Base-by-base conservation (phyloP, 30 jellyfish, hydroid and myxozoan species). In the Hydractinia echinata region DNA sequence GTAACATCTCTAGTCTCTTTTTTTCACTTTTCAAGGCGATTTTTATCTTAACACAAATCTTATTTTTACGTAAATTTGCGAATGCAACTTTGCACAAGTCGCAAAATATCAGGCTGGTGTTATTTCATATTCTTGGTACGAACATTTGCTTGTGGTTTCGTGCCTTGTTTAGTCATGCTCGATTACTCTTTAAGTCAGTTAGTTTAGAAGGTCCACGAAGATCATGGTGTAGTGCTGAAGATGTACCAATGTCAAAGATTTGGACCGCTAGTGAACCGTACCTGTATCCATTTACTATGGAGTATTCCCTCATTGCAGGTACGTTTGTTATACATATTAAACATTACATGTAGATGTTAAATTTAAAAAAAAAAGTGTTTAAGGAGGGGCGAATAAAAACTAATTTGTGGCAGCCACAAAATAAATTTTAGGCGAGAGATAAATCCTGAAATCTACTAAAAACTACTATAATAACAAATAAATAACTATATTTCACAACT, bases 101-200 rank as follows among this genome's bases (percentile, higher is more conserved):
- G 8, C 97, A 91, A 67, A 91, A 86, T 61, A 91, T 91, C 52
- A 89, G 97, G 15, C 87, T 91, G 80, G 97, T 91, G 8, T 79
- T 91, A 52, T 91, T 91, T 78, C 97, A 91, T 82, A 91, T 91
- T 7, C 92, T 91, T 58, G 97, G 97, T 13, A 91, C 97, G 5
- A 91, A 91, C 77, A 86, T 91, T 20, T 91, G 97, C 82, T 81
- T 91, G 5, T 91, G 97, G 97, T 91, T 91, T 91, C 96, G 97
- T 4, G 97, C 97, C 5, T 64, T 91, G 48, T 91, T 91, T 74
- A 91, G 94, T 73, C 97, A 91, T 66, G 95, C 94, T 7, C 79
- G 73, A 60, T 77, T 91, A 13, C 84, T 91, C 19, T 85, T 85
- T 54, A 82, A 66, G 5, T 68, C 77, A 8, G 82, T 61, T 8